phyloP scores from a whole-genome alignment of 2,797 vertebrate species.

The Rhinophrynus dorsalis region DNA sequence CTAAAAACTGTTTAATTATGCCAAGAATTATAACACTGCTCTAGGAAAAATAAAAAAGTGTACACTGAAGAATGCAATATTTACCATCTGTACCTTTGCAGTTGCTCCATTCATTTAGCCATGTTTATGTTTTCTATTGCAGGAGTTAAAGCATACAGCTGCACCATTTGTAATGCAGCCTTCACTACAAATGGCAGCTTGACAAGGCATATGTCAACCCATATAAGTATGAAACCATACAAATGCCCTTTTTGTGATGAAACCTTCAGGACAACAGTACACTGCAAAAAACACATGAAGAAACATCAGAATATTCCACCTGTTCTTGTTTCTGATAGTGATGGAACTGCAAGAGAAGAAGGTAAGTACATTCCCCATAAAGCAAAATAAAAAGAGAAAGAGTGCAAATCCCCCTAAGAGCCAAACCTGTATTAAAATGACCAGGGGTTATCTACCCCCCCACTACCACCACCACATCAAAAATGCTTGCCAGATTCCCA shows the following conservation, averaged over 20 bases:
- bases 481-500: no score
- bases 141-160: conserved; percentile 96
- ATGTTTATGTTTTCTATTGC: neutral
- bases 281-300: conserved; percentile 93
- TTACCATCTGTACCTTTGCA: neutral
- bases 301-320: conserved; percentile 77
- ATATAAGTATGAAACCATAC: conserved; percentile 86
- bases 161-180: conserved; percentile 83
- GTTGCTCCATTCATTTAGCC: conserved; percentile 29
- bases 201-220: conserved; percentile 93
- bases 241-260: conserved; percentile 91
- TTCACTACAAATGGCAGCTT: conserved; percentile 98
- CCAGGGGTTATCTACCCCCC: no score
- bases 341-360: conserved; percentile 68
- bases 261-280: conserved; percentile 86
- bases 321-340: conserved; percentile 56
- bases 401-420: no score
- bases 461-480: no score
- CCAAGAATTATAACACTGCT: no score
- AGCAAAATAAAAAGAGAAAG: no score
- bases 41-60: no score
- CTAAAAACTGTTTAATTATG: no score
- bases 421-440: no score
- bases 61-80: no score
- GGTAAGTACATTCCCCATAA: conserved; percentile 58